Evolutionary conservation across 2,797 vertebrate genomes (phyloP), one percentile per base, ranked within the genome.

Genomic region (Telmatherina bonti): DNA sequence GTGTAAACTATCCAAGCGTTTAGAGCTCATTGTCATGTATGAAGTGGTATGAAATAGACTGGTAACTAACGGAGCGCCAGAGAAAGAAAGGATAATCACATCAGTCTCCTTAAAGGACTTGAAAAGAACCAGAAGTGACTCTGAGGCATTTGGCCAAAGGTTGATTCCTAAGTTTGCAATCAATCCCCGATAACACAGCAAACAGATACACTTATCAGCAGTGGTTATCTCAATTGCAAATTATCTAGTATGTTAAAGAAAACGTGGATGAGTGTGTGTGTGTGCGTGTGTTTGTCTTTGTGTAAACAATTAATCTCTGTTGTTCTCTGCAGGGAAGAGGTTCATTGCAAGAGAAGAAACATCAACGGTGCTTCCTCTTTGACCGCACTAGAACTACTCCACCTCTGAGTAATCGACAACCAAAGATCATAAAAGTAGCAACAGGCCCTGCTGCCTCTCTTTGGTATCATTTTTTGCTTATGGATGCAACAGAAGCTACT

Each of bases 81-180:
- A 9, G 33, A 31, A 51, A 51, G 18, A 22, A 47, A 47, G 27
- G 12, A 29, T 76, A 67, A 85, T 85, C 57, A 53, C 22, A 59
- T 76, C 62, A 74, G 20, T 6, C 12, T n/a, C 26, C 24, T 13
- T 7, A 1, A 22, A 18, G 69, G 18, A 35, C 24, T 13, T 12
- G n/a, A 78, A 74, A 75, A 53, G 29, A 9, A 4, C 22, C 1
- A 29, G 47, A 79, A 55, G 38, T 68, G 47, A 61, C 66, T 33
- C 59, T 30, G 66, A 79, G 67, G 64, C 55, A 18, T 68, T 51
- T 66, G 78, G 41, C 13, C 83, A 78, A 90, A 89, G 88, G 79
- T 83, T 75, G 71, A 13, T 41, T 59, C 54, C n/a, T 16, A 55
- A 58, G 59, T 74, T 65, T 74, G 47, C 45, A 85, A 76, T 78